These are phyloP conservation scores for Oreochromis tanganicae DNA, from an alignment of 2,113 vertebrate genomes.

Conservation along the genomic window DNA sequence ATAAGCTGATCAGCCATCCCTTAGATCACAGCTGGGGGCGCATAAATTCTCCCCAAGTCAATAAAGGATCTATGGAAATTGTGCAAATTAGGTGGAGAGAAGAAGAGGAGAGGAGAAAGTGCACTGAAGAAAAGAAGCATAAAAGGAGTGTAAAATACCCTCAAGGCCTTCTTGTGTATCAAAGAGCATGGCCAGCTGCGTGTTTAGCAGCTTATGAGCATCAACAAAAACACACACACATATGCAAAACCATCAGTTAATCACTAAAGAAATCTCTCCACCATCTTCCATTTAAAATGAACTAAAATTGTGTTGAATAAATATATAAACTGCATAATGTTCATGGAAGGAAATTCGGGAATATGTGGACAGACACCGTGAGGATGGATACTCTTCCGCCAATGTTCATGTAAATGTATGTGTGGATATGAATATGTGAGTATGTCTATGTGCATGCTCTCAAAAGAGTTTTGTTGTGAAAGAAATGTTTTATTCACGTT, in stretches of 20 bases:
- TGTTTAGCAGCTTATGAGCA: conserved; percentile 25
- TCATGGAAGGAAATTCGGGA: background rate
- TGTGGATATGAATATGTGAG: background rate
- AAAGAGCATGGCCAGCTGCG: conserved; percentile 31
- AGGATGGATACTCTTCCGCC: background rate
- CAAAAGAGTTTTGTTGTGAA: background rate
- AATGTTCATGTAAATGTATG: background rate
- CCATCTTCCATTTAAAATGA: background rate
- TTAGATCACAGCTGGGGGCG: conserved; percentile 63
- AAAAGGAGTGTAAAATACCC: conserved; percentile 35
- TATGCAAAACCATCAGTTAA: background rate
- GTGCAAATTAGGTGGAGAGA: conserved; percentile 46
- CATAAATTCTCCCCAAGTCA: conserved; percentile 23
- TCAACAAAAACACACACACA: background rate
- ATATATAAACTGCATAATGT: background rate
- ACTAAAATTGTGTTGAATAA: background rate
- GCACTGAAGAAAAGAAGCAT: background rate
- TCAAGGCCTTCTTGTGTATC: conserved; percentile 42
- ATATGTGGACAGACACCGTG: background rate
- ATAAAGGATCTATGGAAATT: conserved; percentile 39
- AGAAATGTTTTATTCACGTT: conserved; percentile 36
- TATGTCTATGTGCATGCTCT: background rate
- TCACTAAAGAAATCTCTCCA: conserved; percentile 3
- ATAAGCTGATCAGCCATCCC: conserved; percentile 9
- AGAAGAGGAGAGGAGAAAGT: conserved; percentile 27